These are phyloP conservation scores for Ormyrus rosae DNA, from an alignment of 2,888 invertebrate genomes.

Conservation along the genomic window DNA sequence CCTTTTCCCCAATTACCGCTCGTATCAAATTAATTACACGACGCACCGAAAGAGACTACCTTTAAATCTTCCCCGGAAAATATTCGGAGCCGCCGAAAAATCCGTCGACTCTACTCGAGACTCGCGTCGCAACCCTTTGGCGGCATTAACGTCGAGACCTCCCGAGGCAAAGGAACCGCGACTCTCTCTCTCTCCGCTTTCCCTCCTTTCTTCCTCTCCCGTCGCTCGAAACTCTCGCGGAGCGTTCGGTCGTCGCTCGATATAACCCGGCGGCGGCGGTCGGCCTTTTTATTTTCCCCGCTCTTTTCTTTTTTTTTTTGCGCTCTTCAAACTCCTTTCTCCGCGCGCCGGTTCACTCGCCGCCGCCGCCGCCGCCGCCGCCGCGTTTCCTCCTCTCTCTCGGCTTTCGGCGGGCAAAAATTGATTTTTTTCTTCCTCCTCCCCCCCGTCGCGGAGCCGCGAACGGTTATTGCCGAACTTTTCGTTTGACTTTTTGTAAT, in stretches of 20 bases:
- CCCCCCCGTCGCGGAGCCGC: too few species aligned
- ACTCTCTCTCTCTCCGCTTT: too few species aligned
- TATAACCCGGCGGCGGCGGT: background rate
- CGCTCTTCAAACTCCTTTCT: constrained; percentile 23
- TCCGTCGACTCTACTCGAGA: too few species aligned
- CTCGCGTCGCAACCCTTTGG: too few species aligned
- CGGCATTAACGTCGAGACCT: too few species aligned
- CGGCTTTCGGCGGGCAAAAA: background rate
- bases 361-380: too few species aligned
- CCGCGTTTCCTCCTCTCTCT: background rate
- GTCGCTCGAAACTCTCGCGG: background rate
- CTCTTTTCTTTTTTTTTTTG: constrained; percentile 26
- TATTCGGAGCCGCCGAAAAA: too few species aligned
- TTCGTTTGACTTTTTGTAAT: background rate
- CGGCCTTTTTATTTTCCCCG: constrained; percentile 3
- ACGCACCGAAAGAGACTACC: too few species aligned
- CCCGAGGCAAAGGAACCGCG: too few species aligned
- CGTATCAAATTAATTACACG: too few species aligned
- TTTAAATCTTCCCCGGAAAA: too few species aligned
- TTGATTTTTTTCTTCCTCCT: background rate
- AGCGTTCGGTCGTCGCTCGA: constrained; percentile 28
- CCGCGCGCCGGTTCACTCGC: background rate
- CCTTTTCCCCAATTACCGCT: too few species aligned
- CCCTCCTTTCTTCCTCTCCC: background rate
- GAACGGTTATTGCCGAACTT: constrained; percentile 1